Conservation (phyloP, 2,797 vertebrate genomes). For the Rhinichthys osculus region DNA sequence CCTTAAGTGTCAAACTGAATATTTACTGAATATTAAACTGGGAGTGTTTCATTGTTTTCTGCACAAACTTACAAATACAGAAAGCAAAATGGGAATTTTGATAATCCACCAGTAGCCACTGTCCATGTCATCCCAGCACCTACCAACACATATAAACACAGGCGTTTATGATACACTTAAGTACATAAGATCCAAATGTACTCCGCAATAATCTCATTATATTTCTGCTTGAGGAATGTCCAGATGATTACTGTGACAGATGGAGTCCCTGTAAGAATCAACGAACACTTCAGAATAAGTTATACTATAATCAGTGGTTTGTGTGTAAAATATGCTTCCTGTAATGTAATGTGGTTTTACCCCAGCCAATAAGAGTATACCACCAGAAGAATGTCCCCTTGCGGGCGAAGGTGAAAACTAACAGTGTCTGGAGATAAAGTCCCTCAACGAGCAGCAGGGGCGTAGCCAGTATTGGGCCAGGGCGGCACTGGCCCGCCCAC, state of each 20-base stretch:
- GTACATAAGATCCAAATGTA: not conserved
- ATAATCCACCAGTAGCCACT: constrained; percentile 66
- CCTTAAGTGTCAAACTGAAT: too few relatives aligned
- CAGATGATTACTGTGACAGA: constrained; percentile 48
- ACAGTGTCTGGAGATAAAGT: constrained; percentile 77
- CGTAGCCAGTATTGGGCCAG: too few relatives aligned
- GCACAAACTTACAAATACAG: constrained; percentile 61
- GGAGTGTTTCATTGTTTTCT: not conserved
- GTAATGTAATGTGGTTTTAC: constrained; percentile 52
- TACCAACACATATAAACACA: constrained; percentile 23
- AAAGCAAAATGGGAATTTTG: constrained; percentile 55
- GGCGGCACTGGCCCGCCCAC: too few relatives aligned
- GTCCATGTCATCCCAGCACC: constrained; percentile 66
- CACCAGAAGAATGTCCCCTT: constrained; percentile 73
- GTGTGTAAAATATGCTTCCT: not conserved
- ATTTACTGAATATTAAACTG: not conserved
- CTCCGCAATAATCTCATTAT: not conserved
- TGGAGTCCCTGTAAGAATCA: constrained; percentile 46
- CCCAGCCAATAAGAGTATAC: constrained; percentile 74
- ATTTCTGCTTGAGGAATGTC: constrained; percentile 54
- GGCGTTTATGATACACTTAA: not conserved
- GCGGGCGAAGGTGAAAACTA: constrained; percentile 73
- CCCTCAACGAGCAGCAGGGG: constrained; percentile 77
- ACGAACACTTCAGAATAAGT: not conserved
- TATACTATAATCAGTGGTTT: not conserved